A percentile compares a stretch with the other conserved stretches of the same genome.
Evolutionary conservation across 92 coral and sea anemone species (phyloP).

Genomic region (Anthopleura xanthogrammica): DNA sequence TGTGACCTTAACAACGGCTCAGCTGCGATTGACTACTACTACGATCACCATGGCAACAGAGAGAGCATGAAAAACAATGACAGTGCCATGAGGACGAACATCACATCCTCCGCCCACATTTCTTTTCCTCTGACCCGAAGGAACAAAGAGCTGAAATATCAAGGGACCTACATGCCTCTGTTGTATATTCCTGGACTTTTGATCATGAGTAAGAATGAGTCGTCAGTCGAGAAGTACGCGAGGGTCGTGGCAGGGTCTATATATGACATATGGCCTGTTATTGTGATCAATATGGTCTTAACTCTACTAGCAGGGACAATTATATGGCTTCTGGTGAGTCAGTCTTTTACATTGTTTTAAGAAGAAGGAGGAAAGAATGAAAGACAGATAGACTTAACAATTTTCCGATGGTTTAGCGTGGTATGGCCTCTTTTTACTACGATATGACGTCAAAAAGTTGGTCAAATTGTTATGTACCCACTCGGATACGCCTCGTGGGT

Average conservation of each 20-base stretch:
- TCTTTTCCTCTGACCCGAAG: conserved; percentile 58
- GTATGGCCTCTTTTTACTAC: too few relatives aligned
- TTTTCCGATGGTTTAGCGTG: too few relatives aligned
- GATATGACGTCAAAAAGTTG: too few relatives aligned
- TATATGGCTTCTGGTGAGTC: conserved; percentile 68
- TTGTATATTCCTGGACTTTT: conserved; percentile 53
- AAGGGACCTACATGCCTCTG: conserved; percentile 48
- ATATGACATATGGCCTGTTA: conserved; percentile 59
- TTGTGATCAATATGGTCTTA: conserved; percentile 29
- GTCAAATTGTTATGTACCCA: too few relatives aligned
- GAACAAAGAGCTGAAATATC: conserved; percentile 23
- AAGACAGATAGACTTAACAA: too few relatives aligned
- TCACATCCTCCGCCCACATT: conserved; percentile 18
- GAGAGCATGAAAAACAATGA: neutral
- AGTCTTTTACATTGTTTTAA: neutral
- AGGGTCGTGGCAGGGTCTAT: conserved; percentile 37
- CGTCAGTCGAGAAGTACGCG: conserved; percentile 15
- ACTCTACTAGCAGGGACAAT: conserved; percentile 63
- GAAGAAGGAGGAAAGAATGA: too few relatives aligned
- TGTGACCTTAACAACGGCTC: conserved; percentile 33
- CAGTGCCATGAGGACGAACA: conserved; percentile 13
- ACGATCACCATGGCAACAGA: neutral
- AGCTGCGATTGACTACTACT: conserved; percentile 12
- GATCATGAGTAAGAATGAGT: conserved; percentile 27
- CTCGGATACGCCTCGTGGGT: too few relatives aligned